Evolutionary conservation across 2,888 invertebrate species (phyloP).

Genomic region (Synanthedon andrenaeformis): DNA sequence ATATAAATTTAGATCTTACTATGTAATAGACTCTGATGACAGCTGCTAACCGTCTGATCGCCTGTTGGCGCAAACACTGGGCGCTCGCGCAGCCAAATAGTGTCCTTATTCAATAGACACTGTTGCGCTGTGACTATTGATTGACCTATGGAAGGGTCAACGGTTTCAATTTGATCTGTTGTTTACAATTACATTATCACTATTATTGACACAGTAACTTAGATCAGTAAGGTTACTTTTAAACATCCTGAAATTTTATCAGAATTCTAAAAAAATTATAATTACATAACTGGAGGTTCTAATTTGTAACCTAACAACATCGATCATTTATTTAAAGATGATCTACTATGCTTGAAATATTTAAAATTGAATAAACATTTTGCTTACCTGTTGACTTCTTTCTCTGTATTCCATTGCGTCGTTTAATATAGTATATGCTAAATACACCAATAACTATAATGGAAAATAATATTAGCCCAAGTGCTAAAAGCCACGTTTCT

Average conservation of each 20-base stretch:
- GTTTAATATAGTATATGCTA: slow-evolving; percentile 54
- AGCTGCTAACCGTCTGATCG: slow-evolving; percentile 46
- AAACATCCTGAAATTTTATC: neutral
- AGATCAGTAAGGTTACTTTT: neutral
- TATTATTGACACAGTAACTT: no score
- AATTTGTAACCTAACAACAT: no score
- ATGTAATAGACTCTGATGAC: slow-evolving; percentile 61
- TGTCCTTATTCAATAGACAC: slow-evolving; percentile 65
- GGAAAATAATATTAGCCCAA: slow-evolving; percentile 50
- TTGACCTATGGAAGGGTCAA: slow-evolving; percentile 56
- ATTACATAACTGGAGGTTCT: no score
- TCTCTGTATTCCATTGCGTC: slow-evolving; percentile 50
- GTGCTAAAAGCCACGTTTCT: slow-evolving; percentile 58
- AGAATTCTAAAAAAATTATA: no score
- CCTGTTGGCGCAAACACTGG: slow-evolving; percentile 52
- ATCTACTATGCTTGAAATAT: no score
- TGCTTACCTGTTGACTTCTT: slow-evolving; percentile 56
- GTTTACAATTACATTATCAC: slow-evolving; percentile 1
- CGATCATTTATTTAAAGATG: no score
- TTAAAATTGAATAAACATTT: no score
- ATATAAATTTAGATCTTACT: slow-evolving; percentile 26
- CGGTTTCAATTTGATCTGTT: slow-evolving; percentile 36
- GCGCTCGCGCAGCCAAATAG: slow-evolving; percentile 60
- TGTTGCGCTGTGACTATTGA: slow-evolving; percentile 64
- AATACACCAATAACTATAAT: slow-evolving; percentile 53